Base-by-base conservation (phyloP, 1,140 invertebrate genomes). In the Reticulitermes speratus region DNA sequence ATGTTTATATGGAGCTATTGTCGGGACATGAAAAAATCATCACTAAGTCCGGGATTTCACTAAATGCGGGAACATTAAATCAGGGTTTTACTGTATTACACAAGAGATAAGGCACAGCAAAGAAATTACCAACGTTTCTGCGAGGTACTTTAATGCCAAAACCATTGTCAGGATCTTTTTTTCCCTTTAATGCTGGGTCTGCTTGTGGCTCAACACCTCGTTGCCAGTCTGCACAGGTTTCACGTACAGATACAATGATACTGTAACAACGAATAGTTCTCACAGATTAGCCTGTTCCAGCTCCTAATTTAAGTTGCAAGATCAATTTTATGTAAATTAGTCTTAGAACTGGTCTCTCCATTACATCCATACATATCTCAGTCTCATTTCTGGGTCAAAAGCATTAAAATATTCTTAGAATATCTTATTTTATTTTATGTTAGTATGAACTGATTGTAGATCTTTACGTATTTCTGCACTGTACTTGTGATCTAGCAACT, bases 171-270 rank as follows among this genome's bases (percentile, higher is more conserved):
- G 96, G 96, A 91, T 99, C 98, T 90, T 99, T 99, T 91, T 98
- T 99, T 11, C 98, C 98, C 89, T 96, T 96, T n/a, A 98, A 92
- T 14, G 97, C 97, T 1, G 98, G 98, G 92, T 99, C 98, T 89
- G 97, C 96, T 81, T 95, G 93, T 2, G 98, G 97, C 89, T 99
- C 97, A 52, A 96, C 95, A 21, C 97, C 98, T 89, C 96, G 94
- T 88, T 97, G 94, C 98, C 98, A 99, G 92, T 99, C 98, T 3
- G 97, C 98, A 91, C 97, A 98, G 0, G 97, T 99, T 92, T 99
- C 98, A 75, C 98, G 93, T 16, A 99, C 98, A 0, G 98, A 98
- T 90, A 98, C 96, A 83, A 99, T 95, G 87, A 99, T 98, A 90
- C 97, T 97, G 88, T 87, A 92, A 91, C 89, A 82, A 85, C 85